A percentile compares a stretch with the other conserved stretches of the same genome.
These are phyloP conservation scores for Stenotaenia linearis DNA, from an alignment of 2,888 invertebrate genomes.

Conservation along the genomic window DNA sequence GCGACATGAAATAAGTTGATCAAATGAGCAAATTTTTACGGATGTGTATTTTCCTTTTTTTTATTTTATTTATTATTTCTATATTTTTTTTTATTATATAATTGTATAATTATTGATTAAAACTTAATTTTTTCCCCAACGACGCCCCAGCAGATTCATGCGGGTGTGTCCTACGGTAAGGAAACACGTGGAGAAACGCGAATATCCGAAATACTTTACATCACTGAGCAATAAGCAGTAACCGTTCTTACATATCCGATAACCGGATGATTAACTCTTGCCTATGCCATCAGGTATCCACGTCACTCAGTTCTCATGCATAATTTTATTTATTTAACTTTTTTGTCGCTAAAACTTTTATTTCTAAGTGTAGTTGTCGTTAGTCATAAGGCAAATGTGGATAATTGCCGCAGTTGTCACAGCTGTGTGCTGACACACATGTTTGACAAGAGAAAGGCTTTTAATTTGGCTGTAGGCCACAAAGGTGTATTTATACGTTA, in stretches of 20 bases:
- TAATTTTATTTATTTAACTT: too few species aligned
- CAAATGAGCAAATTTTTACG: background rate
- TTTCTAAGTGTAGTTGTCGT: background rate
- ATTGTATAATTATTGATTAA: background rate
- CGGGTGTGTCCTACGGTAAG: background rate
- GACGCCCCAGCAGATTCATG: background rate
- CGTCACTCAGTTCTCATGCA: too few species aligned
- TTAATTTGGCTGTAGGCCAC: slow-evolving; percentile 19
- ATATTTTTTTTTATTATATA: background rate
- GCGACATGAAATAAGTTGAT: slow-evolving; percentile 11
- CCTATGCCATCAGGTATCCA: too few species aligned
- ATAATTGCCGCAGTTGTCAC: slow-evolving; percentile 7
- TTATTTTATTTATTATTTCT: background rate
- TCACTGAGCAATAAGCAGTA: too few species aligned
- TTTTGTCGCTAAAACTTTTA: too few species aligned
- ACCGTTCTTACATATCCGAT: too few species aligned
- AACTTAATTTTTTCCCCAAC: background rate
- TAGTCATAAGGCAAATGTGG: slow-evolving; percentile 14
- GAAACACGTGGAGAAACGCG: background rate
- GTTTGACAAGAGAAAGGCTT: slow-evolving; percentile 15
- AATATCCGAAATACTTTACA: background rate
- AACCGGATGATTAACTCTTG: too few species aligned
- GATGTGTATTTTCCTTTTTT: background rate
- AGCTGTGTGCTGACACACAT: slow-evolving; percentile 14
- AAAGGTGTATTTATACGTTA: slow-evolving; percentile 12